Percentiles rank a stretch among this genome's conserved stretches.
phyloP scores from a whole-genome alignment of 1,140 invertebrate species.

The Tetragonula clypearis region DNA sequence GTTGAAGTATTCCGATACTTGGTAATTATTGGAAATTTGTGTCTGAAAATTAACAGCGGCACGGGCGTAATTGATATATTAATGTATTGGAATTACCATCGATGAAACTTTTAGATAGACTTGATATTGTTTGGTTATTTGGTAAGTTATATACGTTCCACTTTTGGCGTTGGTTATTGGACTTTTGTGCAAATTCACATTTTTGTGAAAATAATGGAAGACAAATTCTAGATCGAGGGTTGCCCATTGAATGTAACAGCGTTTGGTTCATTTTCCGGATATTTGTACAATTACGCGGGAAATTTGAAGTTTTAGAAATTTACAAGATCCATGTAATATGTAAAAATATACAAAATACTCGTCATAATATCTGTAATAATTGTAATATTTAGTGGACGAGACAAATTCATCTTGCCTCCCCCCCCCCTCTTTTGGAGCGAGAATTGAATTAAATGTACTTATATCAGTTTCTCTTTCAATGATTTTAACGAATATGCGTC shows the following conservation, averaged over 20 bases:
- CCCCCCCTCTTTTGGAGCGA: not conserved
- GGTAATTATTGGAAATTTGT: not conserved
- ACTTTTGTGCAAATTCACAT: too few species aligned
- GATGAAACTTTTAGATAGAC: not conserved
- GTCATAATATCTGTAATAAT: too few species aligned
- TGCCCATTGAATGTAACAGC: too few species aligned
- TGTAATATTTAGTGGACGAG: too few species aligned
- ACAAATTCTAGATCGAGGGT: too few species aligned
- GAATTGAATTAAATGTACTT: not conserved
- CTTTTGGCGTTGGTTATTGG: not conserved
- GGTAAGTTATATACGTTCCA: not conserved
- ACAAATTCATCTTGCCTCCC: too few species aligned
- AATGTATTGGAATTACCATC: not conserved
- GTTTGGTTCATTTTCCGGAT: too few species aligned
- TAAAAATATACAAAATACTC: too few species aligned
- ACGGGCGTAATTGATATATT: not conserved
- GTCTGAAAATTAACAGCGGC: not conserved
- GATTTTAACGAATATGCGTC: not conserved
- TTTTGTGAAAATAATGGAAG: too few species aligned
- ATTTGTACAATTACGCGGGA: too few species aligned
- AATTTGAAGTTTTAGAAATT: too few species aligned
- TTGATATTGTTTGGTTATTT: not conserved
- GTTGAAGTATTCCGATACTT: not conserved
- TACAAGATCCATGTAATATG: too few species aligned
- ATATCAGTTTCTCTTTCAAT: not conserved